These are phyloP conservation scores for Drosophila pseudoananassae DNA, from an alignment of 1,140 invertebrate genomes.

Conservation along the genomic window DNA sequence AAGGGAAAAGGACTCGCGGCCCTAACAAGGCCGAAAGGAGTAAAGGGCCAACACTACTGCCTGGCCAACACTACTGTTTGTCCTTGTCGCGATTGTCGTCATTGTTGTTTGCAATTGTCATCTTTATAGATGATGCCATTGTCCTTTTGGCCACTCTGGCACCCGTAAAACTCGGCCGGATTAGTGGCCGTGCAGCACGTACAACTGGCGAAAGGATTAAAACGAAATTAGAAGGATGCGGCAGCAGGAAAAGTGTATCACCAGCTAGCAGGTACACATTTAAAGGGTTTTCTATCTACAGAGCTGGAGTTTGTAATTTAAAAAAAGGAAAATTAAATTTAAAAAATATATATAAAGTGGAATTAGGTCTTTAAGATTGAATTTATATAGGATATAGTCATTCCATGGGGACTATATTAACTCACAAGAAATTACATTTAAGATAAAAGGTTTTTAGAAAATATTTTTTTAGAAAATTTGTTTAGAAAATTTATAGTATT, in stretches of 20 bases:
- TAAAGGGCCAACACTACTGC: background rate
- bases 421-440: too few species aligned
- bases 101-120: slow-evolving; percentile 82
- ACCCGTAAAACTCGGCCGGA: slow-evolving; percentile 78
- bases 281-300: too few species aligned
- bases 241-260: background rate
- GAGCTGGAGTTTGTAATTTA: too few species aligned
- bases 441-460: too few species aligned
- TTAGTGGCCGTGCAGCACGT: slow-evolving; percentile 58
- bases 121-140: slow-evolving; percentile 81
- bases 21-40: slow-evolving; percentile 15
- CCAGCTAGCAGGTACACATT: slow-evolving; percentile 18
- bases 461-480: too few species aligned
- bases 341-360: too few species aligned
- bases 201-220: slow-evolving; percentile 70
- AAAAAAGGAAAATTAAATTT: too few species aligned
- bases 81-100: slow-evolving; percentile 78
- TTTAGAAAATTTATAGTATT: too few species aligned
- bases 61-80: slow-evolving; percentile 68
- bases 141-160: slow-evolving; percentile 49
- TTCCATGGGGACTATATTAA: too few species aligned
- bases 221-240: slow-evolving; percentile 60
- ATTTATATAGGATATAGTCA: too few species aligned
- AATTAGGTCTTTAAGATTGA: too few species aligned
- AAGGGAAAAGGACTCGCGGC: slow-evolving; percentile 1